These are phyloP conservation scores for Barnardius zonarius DNA, from an alignment of 2,113 vertebrate genomes.

Conservation along the genomic window DNA sequence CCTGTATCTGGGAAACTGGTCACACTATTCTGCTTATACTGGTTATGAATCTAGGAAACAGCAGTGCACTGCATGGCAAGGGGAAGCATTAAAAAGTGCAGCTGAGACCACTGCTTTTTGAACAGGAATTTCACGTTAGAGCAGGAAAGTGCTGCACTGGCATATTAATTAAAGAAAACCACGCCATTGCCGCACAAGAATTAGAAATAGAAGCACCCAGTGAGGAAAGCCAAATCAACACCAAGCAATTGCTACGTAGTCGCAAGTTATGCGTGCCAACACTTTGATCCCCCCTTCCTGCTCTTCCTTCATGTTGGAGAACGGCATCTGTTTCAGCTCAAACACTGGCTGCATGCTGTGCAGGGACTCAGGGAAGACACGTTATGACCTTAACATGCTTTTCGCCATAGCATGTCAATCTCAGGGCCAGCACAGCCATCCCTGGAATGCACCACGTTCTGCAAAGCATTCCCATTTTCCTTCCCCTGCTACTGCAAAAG, in stretches of 20 bases:
- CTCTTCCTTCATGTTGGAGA: background rate
- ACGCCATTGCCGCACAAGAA: background rate
- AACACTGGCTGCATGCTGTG: background rate
- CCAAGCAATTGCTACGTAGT: background rate
- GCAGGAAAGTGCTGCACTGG: background rate
- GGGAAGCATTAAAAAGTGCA: background rate
- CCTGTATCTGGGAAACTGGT: fast-evolving
- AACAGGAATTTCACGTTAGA: background rate
- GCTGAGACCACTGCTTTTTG: background rate
- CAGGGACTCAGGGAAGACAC: background rate
- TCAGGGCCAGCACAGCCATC: background rate
- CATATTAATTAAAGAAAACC: background rate
- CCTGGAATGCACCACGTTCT: background rate
- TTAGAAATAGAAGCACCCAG: background rate
- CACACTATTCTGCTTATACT: background rate
- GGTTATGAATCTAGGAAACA: background rate
- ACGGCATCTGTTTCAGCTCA: conserved; percentile 33
- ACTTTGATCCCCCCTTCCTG: background rate
- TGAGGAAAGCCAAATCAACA: background rate
- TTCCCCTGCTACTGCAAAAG: background rate
- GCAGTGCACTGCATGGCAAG: background rate
- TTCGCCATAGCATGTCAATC: background rate
- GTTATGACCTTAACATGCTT: background rate
- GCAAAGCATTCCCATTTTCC: background rate
- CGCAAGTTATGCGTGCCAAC: fast-evolving